Conservation (phyloP, 1,140 invertebrate genomes). For the Drosophila malerkotliana region DNA sequence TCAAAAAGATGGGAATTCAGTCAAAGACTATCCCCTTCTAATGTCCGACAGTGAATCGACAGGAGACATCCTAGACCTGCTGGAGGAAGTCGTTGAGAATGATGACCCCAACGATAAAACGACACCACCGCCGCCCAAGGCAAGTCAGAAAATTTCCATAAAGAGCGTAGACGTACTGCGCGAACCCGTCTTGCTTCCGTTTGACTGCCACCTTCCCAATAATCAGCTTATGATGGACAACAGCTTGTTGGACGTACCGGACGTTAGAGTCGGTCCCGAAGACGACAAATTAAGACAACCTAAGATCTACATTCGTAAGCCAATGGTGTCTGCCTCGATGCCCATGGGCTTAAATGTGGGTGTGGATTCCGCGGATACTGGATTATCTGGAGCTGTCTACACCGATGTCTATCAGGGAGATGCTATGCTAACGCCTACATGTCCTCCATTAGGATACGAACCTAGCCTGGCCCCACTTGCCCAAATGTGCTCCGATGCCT, state of each 20-base stretch:
- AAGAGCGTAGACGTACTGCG: slow-evolving; percentile 80
- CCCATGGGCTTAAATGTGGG: slow-evolving; percentile 54
- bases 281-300: slow-evolving; percentile 61
- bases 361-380: background rate
- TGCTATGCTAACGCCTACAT: slow-evolving; percentile 53
- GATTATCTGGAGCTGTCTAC: background rate
- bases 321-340: slow-evolving; percentile 53
- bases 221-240: slow-evolving; percentile 20
- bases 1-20: slow-evolving; percentile 31
- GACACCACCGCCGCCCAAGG: slow-evolving; percentile 29
- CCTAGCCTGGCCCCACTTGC: slow-evolving; percentile 53
- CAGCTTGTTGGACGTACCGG: slow-evolving; percentile 32
- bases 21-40: slow-evolving; percentile 51
- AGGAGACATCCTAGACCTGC: slow-evolving; percentile 59
- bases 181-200: slow-evolving; percentile 67
- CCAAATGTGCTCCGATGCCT: slow-evolving; percentile 60
- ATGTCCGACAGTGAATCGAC: slow-evolving; percentile 17
- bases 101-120: slow-evolving; percentile 11
- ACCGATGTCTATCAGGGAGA: slow-evolving; percentile 53
- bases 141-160: slow-evolving; percentile 79
- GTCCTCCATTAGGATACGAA: slow-evolving; percentile 58
- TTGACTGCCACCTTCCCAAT: slow-evolving; percentile 59
- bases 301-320: slow-evolving; percentile 80
- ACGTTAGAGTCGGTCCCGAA: slow-evolving; percentile 23
- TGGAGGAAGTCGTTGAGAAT: slow-evolving; percentile 53